phyloP scores from a whole-genome alignment of 1,140 invertebrate genomes.

The Sycobia sp. region DNA sequence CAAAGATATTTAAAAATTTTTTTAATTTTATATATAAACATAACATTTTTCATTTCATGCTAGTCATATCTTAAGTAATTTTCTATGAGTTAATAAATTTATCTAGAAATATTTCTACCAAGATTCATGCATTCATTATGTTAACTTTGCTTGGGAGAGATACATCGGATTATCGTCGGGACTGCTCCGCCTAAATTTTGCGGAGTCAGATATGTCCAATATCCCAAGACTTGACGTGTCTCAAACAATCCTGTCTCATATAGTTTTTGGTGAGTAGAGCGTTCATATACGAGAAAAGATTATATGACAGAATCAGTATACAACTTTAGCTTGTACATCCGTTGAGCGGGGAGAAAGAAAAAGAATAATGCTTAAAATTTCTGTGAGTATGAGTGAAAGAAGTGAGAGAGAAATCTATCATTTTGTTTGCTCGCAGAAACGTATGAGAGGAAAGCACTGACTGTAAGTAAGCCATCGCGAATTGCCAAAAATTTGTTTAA shows the following conservation, averaged over 20 bases:
- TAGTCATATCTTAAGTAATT: slow-evolving; percentile 9
- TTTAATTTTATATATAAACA: too few species aligned
- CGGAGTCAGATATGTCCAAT: slow-evolving; percentile 28
- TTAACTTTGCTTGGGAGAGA: slow-evolving; percentile 34
- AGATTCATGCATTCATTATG: slow-evolving; percentile 28
- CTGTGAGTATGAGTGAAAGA: slow-evolving; percentile 56
- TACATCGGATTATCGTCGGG: slow-evolving; percentile 32
- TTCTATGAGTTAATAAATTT: slow-evolving; percentile 8
- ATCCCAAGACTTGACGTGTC: slow-evolving; percentile 30
- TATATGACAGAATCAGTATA: slow-evolving; percentile 30
- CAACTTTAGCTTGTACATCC: slow-evolving; percentile 27
- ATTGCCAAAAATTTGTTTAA: slow-evolving; percentile 55
- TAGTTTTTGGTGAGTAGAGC: slow-evolving; percentile 54
- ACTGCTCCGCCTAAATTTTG: slow-evolving; percentile 25
- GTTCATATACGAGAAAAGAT: slow-evolving; percentile 25
- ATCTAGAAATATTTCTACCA: slow-evolving; percentile 22
- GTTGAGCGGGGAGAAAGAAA: slow-evolving; percentile 39
- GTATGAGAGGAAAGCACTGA: slow-evolving; percentile 50
- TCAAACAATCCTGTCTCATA: slow-evolving; percentile 34
- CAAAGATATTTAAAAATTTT: too few species aligned
- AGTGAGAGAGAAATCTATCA: slow-evolving; percentile 30
- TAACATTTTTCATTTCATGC: too few species aligned
- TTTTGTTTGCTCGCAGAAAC: slow-evolving; percentile 44
- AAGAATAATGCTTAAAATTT: slow-evolving; percentile 41
- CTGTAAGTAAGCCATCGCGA: slow-evolving; percentile 56